A percentile compares a stretch with the other conserved stretches of the same genome.
Evolutionary conservation across 2,797 vertebrate genomes (phyloP).

Genomic region (Agapornis canus): DNA sequence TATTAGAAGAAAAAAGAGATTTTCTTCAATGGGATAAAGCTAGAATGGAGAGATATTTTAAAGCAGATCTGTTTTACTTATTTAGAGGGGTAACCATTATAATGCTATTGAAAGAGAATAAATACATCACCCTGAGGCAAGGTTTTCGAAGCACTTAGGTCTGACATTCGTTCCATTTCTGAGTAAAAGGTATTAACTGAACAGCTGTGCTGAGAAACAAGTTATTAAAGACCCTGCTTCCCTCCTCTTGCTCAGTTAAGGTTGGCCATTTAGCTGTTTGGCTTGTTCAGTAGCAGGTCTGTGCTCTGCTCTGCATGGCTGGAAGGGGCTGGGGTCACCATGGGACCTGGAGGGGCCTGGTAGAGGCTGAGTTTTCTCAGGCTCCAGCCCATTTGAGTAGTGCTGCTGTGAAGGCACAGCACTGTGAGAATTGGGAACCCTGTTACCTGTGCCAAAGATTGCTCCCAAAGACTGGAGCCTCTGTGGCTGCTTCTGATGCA

Average conservation of each 20-base stretch:
- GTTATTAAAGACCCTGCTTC: neutral
- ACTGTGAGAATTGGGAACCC: rapidly evolving
- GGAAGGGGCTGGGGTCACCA: rapidly evolving
- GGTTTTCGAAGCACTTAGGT: neutral
- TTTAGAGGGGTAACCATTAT: neutral
- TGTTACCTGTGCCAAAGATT: neutral
- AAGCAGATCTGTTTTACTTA: neutral
- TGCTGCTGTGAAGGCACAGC: rapidly evolving
- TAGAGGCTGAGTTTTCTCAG: neutral
- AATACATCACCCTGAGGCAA: neutral
- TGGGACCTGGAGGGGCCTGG: neutral
- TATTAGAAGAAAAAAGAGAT: neutral
- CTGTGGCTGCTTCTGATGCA: neutral
- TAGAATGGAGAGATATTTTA: neutral
- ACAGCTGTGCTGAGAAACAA: neutral
- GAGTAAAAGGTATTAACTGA: neutral
- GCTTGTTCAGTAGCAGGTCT: neutral
- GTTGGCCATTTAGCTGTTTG: neutral
- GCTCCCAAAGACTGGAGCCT: neutral
- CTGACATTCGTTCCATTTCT: neutral
- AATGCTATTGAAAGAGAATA: neutral
- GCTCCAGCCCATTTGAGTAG: neutral
- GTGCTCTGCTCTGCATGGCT: rapidly evolving
- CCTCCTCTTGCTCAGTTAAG: rapidly evolving
- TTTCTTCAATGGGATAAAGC: neutral